Evolutionary conservation across 2,888 invertebrate species (phyloP), one percentile per base, ranked within the genome.

Genomic region (Cremastinae sp.): DNA sequence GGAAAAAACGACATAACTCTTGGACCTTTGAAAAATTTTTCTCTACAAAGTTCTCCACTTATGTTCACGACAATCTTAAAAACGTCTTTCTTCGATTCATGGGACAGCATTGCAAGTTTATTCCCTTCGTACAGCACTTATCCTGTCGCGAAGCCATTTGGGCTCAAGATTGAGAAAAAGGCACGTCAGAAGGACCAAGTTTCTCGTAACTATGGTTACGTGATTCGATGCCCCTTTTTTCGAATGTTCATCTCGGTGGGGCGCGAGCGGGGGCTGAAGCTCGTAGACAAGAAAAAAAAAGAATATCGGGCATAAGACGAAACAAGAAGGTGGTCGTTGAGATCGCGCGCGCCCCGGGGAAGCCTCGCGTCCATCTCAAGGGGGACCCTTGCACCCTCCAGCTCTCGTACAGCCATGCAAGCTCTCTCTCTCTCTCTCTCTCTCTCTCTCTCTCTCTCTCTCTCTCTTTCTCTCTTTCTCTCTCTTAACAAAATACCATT

Each of bases 181-280:
- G 49, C 22, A 14, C n/a, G 36, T 43, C 62, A 22, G 18, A 45
- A 41, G 51, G 36, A 20, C 49, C 36, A 61, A 71, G 51, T 43
- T 68, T 62, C 64, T 56, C 72, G 72, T 76, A 61, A 64, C 75
- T 72, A 76, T 76, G 75, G 75, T 76, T 68, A 76, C 68, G 59
- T 66, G 68, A 72, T 62, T 75, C 49, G 51, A 53, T 62, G 54
- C 56, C 68, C 62, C 43, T 53, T 75, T 68, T 56, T 53, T n/a
- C 41, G 53, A 61, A 51, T 59, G 51, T 68, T 43, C 49, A 45
- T 66, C 49, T 14, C 8, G 49, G 28, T 54, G 72, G 51, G 20
- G 10, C 14, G 45, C n/a, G n/a, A n/a, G n/a, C n/a, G n/a, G n/a
- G n/a, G n/a, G n/a, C n/a, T n/a, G n/a, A n/a, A n/a, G n/a, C n/a